Evolutionary conservation across 1,140 invertebrate species (phyloP).

Genomic region (Mactra quadrangularis): DNA sequence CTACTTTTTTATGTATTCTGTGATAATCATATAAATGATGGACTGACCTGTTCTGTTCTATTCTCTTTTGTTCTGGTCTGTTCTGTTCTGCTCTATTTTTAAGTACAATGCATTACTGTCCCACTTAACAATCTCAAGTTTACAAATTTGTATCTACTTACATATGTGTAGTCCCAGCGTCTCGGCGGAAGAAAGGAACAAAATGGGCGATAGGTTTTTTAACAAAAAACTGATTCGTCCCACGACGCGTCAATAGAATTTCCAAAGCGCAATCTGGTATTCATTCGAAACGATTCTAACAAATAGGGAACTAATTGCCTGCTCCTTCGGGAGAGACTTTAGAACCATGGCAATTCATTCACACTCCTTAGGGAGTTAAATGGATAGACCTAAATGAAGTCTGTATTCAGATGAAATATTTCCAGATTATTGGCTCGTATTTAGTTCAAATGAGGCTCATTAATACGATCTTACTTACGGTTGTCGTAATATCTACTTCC

Average conservation of each 20-base stretch:
- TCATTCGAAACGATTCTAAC: slow-evolving; percentile 48
- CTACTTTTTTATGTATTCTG: no score
- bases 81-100: no score
- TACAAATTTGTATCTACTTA: no score
- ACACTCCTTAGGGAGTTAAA: slow-evolving; percentile 51
- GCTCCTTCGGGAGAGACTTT: slow-evolving; percentile 50
- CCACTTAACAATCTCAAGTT: no score
- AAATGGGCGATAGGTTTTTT: slow-evolving; percentile 40
- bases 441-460: slow-evolving; percentile 57
- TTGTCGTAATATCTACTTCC: slow-evolving; percentile 32
- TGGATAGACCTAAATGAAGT: slow-evolving; percentile 63
- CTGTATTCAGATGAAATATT: slow-evolving; percentile 66
- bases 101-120: no score
- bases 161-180: no score
- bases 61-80: no score
- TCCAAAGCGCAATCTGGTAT: slow-evolving; percentile 58
- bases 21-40: no score
- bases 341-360: slow-evolving; percentile 61
- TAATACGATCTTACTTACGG: slow-evolving; percentile 50
- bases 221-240: slow-evolving; percentile 46
- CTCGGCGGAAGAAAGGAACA: no score
- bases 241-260: slow-evolving; percentile 25
- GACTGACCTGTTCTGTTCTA: no score
- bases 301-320: slow-evolving; percentile 63
- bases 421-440: slow-evolving; percentile 58